Evolutionary conservation across 2,888 invertebrate species (phyloP), one percentile per base, ranked within the genome.

Genomic region (Steinernema scapterisci): DNA sequence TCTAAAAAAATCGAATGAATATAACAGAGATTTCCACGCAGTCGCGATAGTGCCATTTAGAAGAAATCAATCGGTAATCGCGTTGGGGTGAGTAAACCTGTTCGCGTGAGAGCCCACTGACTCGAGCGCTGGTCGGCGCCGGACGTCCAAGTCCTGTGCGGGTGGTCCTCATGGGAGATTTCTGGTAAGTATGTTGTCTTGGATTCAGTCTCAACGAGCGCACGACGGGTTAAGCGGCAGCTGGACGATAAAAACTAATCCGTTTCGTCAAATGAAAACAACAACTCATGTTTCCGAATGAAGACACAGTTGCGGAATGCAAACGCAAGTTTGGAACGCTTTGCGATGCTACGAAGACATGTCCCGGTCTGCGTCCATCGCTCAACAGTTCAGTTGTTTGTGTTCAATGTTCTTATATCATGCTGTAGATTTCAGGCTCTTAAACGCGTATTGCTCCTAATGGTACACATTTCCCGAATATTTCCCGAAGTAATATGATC

Each of bases 281-380:
- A 38, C 38, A 38, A 38, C 38, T 38, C 38, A 38, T 38, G 9
- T 38, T 38, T 38, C 38, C 38, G 38, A 38, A 9, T 38, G 38
- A 38, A 38, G 38, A 9, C 9, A 38, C n/a, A n/a, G n/a, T n/a
- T n/a, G n/a, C n/a, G n/a, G n/a, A n/a, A n/a, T 38, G 38, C 38
- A 38, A 9, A 6, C 38, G 38, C 38, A 38, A 38, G 9, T 38
- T 38, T 38, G 38, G 5, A 38, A 38, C n/a, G n/a, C n/a, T 38
- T 38, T 38, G 38, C 38, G 38, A 38, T 38, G 38, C 38, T 6
- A 38, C 3, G 5, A 38, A 38, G 9, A 99, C 88, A 99, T 99
- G 97, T 94, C 95, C 71, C 92, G 97, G 63, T 95, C 97, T 85
- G 97, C 96, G 79, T 95, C 93, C 87, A 94, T 99, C 87, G 97